Conservation (phyloP, 2,113 vertebrate species). For the Agelaius phoeniceus region DNA sequence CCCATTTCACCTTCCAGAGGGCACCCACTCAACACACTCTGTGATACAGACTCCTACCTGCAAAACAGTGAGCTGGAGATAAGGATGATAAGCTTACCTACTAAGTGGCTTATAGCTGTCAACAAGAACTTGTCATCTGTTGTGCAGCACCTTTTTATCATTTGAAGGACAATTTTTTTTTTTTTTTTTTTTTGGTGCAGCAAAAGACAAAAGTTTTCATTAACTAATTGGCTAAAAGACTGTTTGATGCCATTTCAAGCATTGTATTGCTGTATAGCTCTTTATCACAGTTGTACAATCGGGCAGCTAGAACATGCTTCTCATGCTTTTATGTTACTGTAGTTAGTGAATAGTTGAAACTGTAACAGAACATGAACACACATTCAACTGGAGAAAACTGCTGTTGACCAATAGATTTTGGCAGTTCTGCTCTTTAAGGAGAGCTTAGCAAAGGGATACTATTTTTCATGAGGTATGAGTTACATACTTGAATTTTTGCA, state of each 20-base stretch:
- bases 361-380: neutral
- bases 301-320: neutral
- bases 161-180: neutral
- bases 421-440: neutral
- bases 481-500: neutral
- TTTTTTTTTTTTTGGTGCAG: neutral
- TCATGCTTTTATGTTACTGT: neutral
- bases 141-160: neutral
- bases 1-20: neutral
- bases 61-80: neutral
- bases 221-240: neutral
- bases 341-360: neutral
- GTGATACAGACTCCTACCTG: neutral
- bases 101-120: conserved; percentile 25
- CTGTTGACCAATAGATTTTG: neutral
- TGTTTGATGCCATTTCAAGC: neutral
- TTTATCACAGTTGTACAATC: neutral
- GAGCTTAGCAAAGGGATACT: neutral
- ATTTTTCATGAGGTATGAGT: neutral
- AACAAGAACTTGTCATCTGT: neutral
- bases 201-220: neutral
- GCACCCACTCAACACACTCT: neutral
- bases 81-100: conserved; percentile 22
- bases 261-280: neutral
- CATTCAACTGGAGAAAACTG: neutral